Conservation (phyloP, 2,888 invertebrate genomes). For the Spilosoma lubricipeda region DNA sequence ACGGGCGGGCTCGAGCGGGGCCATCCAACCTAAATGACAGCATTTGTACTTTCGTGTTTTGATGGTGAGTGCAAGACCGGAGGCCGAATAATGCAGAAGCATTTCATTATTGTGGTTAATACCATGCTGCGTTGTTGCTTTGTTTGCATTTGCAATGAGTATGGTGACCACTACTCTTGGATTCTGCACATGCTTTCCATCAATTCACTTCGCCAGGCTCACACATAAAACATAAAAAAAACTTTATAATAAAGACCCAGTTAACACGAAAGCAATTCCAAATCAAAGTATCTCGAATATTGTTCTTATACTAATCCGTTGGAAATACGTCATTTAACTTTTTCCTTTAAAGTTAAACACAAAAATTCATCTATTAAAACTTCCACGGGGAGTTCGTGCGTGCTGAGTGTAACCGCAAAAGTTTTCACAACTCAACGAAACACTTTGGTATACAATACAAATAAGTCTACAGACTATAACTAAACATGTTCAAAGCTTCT, state of each 20-base stretch:
- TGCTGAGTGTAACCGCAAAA: slow-evolving; percentile 56
- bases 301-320: slow-evolving; percentile 17
- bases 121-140: too few species aligned
- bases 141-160: too few species aligned
- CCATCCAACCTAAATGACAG: too few species aligned
- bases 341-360: slow-evolving; percentile 39
- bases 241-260: slow-evolving; percentile 2
- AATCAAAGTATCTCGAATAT: slow-evolving; percentile 33
- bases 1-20: too few species aligned
- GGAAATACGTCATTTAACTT: slow-evolving; percentile 48
- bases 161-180: too few species aligned
- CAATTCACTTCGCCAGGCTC: too few species aligned
- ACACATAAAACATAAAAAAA: neutral
- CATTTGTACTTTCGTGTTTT: too few species aligned
- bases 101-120: too few species aligned
- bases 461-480: neutral
- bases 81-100: too few species aligned
- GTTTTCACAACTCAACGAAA: slow-evolving; percentile 32
- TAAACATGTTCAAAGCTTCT: neutral
- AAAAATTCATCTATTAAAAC: slow-evolving; percentile 55
- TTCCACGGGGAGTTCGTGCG: slow-evolving; percentile 43
- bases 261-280: slow-evolving; percentile 17
- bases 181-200: too few species aligned
- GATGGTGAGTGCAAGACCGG: too few species aligned
- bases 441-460: neutral